Evolutionary conservation across 2,113 vertebrate genomes (phyloP).

Genomic region (Callionymus lyra): DNA sequence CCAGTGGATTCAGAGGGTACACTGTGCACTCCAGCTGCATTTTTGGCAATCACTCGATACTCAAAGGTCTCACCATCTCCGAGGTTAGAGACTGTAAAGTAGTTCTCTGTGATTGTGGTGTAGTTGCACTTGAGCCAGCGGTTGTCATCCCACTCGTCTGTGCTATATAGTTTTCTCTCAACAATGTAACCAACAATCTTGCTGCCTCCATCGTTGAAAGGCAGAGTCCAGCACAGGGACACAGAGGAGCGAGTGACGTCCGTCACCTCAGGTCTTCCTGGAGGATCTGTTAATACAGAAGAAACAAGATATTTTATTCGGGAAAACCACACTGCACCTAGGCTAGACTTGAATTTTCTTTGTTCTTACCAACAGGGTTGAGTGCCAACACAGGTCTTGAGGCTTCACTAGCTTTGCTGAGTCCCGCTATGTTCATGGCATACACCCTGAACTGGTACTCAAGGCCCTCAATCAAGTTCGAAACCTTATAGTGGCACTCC

Average conservation of each 20-base stretch:
- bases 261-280: constrained; percentile 87
- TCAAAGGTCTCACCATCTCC: constrained; percentile 84
- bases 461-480: constrained; percentile 84
- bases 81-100: constrained; percentile 82
- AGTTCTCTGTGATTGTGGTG: constrained; percentile 88
- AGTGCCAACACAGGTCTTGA: constrained; percentile 87
- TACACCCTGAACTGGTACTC: constrained; percentile 97
- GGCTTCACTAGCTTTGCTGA: constrained; percentile 96
- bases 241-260: constrained; percentile 86
- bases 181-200: constrained; percentile 88
- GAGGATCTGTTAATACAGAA: constrained; percentile 70
- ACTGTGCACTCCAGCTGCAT: constrained; percentile 88
- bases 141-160: constrained; percentile 77
- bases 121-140: constrained; percentile 98
- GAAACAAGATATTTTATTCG: no score
- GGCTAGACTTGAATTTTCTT: not conserved
- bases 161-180: constrained; percentile 81
- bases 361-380: constrained; percentile 87
- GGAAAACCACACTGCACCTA: no score
- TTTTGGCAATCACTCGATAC: constrained; percentile 87
- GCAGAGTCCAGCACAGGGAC: constrained; percentile 83
- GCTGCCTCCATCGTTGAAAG: constrained; percentile 88
- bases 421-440: constrained; percentile 89
- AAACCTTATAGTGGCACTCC: constrained; percentile 88
- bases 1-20: constrained; percentile 85